Percentiles rank a stretch among this genome's conserved stretches.
phyloP scores from a whole-genome alignment of 2,113 vertebrate species.

The Ciconia stormi region DNA sequence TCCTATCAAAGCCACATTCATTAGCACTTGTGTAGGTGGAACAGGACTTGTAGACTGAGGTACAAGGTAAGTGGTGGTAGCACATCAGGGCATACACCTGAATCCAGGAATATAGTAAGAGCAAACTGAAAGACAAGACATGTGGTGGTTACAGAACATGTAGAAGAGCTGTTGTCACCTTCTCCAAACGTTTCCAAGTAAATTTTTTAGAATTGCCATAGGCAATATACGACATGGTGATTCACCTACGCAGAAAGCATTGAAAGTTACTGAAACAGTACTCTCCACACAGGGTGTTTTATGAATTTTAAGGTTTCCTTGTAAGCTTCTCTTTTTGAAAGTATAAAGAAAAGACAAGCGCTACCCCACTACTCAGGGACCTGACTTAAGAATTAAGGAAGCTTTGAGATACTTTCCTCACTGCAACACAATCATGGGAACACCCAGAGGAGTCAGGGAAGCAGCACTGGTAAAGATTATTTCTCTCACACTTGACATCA shows the following conservation, averaged over 20 bases:
- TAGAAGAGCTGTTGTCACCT: background rate
- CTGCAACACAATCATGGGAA: background rate
- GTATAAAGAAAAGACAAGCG: background rate
- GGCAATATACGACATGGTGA: background rate
- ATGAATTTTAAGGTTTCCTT: background rate
- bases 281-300: background rate
- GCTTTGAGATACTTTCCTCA: background rate
- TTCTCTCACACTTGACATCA: background rate
- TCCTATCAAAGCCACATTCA: background rate
- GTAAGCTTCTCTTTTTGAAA: background rate
- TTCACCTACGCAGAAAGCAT: background rate
- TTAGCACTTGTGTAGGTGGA: background rate
- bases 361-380: background rate
- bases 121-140: background rate
- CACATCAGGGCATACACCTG: background rate
- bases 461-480: background rate
- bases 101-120: background rate
- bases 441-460: background rate
- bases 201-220: background rate
- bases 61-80: background rate
- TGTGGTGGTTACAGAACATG: background rate
- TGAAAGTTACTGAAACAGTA: background rate
- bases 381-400: background rate
- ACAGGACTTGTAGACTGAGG: background rate
- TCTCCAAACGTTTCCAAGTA: background rate